Evolutionary conservation across 2,888 invertebrate species (phyloP).

Genomic region (Mycalesis mineus): DNA sequence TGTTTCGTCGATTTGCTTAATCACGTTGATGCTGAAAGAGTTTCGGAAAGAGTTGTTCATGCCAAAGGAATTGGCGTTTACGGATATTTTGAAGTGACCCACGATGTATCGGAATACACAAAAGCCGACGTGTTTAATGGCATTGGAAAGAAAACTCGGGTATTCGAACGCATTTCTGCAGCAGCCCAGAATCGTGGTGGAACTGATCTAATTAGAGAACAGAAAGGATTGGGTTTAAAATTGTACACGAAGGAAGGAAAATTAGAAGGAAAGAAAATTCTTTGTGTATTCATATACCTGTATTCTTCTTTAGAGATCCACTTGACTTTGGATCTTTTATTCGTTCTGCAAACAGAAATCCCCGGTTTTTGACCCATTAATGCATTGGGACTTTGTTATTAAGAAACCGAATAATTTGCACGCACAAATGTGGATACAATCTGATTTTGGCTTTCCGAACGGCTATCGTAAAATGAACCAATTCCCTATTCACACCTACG

Average conservation of each 20-base stretch:
- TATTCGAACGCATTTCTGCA: constrained; percentile 86
- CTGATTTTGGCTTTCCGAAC: constrained; percentile 93
- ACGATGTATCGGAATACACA: constrained; percentile 86
- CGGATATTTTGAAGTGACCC: constrained; percentile 89
- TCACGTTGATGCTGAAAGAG: constrained; percentile 89
- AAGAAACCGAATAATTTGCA: constrained; percentile 88
- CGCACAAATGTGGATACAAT: constrained; percentile 85
- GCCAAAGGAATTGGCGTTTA: constrained; percentile 94
- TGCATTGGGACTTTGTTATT: constrained; percentile 92
- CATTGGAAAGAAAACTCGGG: constrained; percentile 86
- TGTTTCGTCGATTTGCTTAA: constrained; percentile 55
- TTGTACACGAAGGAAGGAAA: constrained; percentile 93
- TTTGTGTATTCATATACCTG: constrained; percentile 90
- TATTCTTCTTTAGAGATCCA: constrained; percentile 92
- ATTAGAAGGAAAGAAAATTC: too few relatives aligned
- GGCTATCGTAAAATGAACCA: constrained; percentile 93
- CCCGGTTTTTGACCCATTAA: constrained; percentile 89
- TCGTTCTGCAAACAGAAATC: constrained; percentile 94
- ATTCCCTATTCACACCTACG: constrained; percentile 93
- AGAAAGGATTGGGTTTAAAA: constrained; percentile 91
- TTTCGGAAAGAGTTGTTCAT: constrained; percentile 94
- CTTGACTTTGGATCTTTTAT: constrained; percentile 89
- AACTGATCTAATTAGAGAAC: constrained; percentile 88
- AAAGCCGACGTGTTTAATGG: constrained; percentile 85
- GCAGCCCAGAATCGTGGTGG: constrained; percentile 89